phyloP scores from a whole-genome alignment of 1,140 invertebrate genomes.

The Leptinotarsa lineolata region DNA sequence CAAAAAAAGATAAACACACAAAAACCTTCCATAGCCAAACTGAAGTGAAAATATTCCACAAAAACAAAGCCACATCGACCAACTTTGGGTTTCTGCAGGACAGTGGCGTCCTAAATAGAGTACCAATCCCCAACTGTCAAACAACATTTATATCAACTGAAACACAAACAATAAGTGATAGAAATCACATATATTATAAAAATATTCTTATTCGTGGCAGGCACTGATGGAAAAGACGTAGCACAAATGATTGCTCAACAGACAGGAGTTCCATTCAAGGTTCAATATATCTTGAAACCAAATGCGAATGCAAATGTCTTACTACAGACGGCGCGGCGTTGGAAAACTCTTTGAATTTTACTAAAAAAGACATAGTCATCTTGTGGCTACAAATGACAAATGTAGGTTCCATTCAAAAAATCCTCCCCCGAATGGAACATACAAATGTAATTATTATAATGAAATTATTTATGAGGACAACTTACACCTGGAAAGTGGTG shows the following conservation, averaged over 20 bases:
- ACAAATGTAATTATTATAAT: conserved; percentile 12
- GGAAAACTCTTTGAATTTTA: conserved; percentile 8
- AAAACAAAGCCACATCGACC: background rate
- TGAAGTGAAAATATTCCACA: conserved; percentile 13
- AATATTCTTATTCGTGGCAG: background rate
- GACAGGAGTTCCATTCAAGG: conserved; percentile 8
- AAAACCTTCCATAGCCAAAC: conserved; percentile 13
- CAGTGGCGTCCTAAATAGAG: background rate
- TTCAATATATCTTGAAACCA: conserved; percentile 4
- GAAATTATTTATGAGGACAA: conserved; percentile 12
- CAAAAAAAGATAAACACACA: conserved; percentile 4
- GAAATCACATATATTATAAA: conserved; percentile 2
- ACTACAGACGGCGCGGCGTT: conserved; percentile 14
- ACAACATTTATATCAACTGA: conserved; percentile 8
- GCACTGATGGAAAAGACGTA: conserved; percentile 8
- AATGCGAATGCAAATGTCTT: conserved; percentile 9
- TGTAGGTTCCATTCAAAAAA: background rate
- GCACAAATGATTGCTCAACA: conserved; percentile 9
- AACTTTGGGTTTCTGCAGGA: conserved; percentile 11
- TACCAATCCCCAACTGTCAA: conserved; percentile 15
- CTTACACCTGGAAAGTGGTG: conserved; percentile 12
- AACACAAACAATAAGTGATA: conserved; percentile 17
- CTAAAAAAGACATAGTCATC: conserved; percentile 13
- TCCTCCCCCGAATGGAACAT: background rate
- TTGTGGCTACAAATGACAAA: conserved; percentile 7